A percentile compares a stretch with the other conserved stretches of the same genome.
Conservation (phyloP, 2,113 vertebrate species). For the Cinclus cinclus region DNA sequence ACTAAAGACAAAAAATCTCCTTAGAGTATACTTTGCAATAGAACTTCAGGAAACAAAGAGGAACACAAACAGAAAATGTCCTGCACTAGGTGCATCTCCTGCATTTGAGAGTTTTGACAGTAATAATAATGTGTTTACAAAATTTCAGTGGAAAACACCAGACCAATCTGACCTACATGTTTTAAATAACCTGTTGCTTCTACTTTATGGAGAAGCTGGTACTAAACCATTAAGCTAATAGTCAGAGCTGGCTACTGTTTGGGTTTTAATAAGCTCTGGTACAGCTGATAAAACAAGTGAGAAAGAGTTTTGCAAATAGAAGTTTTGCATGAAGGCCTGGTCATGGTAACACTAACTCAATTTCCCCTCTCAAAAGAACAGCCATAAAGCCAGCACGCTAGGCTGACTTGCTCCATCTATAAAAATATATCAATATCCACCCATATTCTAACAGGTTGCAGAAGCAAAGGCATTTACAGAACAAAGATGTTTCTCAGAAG, state of each 20-base stretch:
- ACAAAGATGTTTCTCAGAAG: background rate
- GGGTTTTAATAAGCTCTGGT: constrained; percentile 10
- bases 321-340: background rate
- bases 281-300: background rate
- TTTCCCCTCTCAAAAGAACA: background rate
- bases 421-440: background rate
- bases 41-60: background rate
- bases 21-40: background rate
- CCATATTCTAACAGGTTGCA: background rate
- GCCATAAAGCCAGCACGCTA: background rate
- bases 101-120: background rate
- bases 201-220: constrained; percentile 22
- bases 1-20: background rate
- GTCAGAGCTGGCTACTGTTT: constrained; percentile 12
- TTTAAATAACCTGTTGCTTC: constrained; percentile 41
- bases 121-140: background rate
- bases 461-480: background rate
- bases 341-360: background rate
- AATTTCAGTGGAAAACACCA: background rate
- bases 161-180: constrained; percentile 16
- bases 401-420: background rate
- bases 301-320: background rate
- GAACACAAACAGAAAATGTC: background rate
- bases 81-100: background rate
- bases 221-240: constrained; percentile 48